Base-by-base conservation (phyloP, 1,140 invertebrate genomes). In the Trinorchestia longiramus region DNA sequence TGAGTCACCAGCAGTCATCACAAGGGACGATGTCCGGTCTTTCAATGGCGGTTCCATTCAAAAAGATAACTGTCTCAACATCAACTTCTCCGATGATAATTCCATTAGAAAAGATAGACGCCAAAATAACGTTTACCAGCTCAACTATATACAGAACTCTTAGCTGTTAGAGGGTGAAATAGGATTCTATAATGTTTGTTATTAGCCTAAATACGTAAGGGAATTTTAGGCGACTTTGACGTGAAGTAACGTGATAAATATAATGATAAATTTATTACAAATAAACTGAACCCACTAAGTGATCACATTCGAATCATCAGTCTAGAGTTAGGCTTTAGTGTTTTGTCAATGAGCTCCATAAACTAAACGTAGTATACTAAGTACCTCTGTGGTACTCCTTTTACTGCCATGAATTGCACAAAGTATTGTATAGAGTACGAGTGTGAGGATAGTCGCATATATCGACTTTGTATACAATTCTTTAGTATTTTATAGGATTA, bases 41-140 rank as follows among this genome's bases (percentile, higher is more conserved):
- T 91, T 91, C 88, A 23, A 91, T 44, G 88, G 41, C 41, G 88
- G 88, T 17, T 91, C 88, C 3, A 4, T 91, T 15, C 88, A 91
- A 43, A 91, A 91, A 43, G 88, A 91, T 43, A 42, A 23, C 41
- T 23, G 62, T 36, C 88, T 91, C 41, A 91, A 91, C 88, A 42
- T 91, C 43, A 91, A 91, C 41, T 91, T 91, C 88, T 42, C 88
- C 88, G 88, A 91, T 91, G 88, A 91, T 44, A 91, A 91, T 42
- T 91, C 88, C 88, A 91, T 91, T 17, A 91, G 88, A 41, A 91
- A 91, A 42, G 88, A 91, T 91, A 42, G 88, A 15, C 41, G 43
- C 43, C 41, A 91, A 42, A 42, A 91, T 44, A 91, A 91, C 88
- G 43, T 44, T 91, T 91, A 91, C 41, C 88, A 91, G 88, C 88